Evolutionary conservation across 2,797 vertebrate genomes (phyloP).

Genomic region (Pantherophis alleghaniensis): DNA sequence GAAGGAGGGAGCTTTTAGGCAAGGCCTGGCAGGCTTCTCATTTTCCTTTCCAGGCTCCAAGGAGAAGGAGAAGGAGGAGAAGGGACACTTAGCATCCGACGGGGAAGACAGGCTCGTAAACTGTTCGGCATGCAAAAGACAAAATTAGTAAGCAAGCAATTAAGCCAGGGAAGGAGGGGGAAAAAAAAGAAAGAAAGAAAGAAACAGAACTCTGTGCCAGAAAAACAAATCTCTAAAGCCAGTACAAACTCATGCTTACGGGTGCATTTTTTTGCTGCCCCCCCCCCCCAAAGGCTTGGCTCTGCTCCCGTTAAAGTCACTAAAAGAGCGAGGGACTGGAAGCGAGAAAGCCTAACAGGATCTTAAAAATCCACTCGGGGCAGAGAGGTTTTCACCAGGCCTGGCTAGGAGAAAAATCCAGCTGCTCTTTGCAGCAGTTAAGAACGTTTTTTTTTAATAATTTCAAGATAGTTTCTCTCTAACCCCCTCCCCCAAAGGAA

Average conservation of each 20-base stretch:
- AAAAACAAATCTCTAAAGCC: background rate
- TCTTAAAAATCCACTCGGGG: background rate
- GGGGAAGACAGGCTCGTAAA: background rate
- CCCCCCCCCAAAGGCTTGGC: background rate
- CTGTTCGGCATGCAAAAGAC: background rate
- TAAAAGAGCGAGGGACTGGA: background rate
- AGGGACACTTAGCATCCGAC: background rate
- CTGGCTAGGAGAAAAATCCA: background rate
- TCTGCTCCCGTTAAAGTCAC: background rate
- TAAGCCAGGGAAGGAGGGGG: background rate
- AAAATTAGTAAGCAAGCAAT: background rate
- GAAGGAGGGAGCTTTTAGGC: too few relatives aligned
- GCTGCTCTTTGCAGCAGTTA: background rate
- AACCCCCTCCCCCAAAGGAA: background rate
- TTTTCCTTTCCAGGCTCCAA: too few relatives aligned
- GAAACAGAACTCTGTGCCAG: background rate
- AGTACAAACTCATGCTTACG: background rate
- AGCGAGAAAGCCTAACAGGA: background rate
- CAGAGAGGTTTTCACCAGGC: background rate
- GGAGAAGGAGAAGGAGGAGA: background rate
- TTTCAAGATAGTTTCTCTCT: background rate
- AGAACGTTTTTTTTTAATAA: too few relatives aligned
- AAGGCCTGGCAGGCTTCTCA: fast-evolving
- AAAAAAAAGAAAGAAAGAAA: background rate
- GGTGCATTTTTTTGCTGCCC: too few relatives aligned